These are phyloP conservation scores for Megamerina dolium DNA, from an alignment of 2,888 invertebrate species.

Conservation along the genomic window DNA sequence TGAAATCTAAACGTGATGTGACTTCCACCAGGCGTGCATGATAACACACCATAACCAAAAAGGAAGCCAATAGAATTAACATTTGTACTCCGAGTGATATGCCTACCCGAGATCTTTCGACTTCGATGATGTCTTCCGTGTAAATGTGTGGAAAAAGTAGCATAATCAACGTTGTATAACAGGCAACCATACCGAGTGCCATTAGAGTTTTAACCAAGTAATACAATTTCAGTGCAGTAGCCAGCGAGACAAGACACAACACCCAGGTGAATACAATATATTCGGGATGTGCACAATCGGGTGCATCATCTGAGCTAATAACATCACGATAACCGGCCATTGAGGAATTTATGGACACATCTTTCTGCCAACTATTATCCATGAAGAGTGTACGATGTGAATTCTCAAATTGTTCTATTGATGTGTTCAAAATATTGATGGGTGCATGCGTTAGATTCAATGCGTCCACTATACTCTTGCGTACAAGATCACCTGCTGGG, in stretches of 20 bases:
- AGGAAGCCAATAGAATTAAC: constrained; percentile 72
- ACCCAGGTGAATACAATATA: constrained; percentile 94
- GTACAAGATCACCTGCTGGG: constrained; percentile 31
- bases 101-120: constrained; percentile 48
- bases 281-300: constrained; percentile 64
- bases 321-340: neutral
- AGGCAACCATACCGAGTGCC: constrained; percentile 67
- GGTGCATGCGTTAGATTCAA: constrained; percentile 31
- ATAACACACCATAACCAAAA: constrained; percentile 81
- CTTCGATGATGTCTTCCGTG: constrained; percentile 28
- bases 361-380: neutral
- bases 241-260: constrained; percentile 81
- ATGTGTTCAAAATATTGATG: constrained; percentile 19
- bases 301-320: neutral
- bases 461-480: constrained; percentile 32
- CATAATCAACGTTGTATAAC: constrained; percentile 68
- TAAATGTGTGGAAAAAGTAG: constrained; percentile 55
- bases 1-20: constrained; percentile 88
- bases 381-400: constrained; percentile 16
- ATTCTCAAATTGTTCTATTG: constrained; percentile 28
- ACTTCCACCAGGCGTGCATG: constrained; percentile 86
- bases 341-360: neutral
- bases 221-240: constrained; percentile 85
- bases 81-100: constrained; percentile 71
- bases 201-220: constrained; percentile 78